Evolutionary conservation across 1,140 invertebrate genomes (phyloP).

Genomic region (Teleopsis dalmanni): DNA sequence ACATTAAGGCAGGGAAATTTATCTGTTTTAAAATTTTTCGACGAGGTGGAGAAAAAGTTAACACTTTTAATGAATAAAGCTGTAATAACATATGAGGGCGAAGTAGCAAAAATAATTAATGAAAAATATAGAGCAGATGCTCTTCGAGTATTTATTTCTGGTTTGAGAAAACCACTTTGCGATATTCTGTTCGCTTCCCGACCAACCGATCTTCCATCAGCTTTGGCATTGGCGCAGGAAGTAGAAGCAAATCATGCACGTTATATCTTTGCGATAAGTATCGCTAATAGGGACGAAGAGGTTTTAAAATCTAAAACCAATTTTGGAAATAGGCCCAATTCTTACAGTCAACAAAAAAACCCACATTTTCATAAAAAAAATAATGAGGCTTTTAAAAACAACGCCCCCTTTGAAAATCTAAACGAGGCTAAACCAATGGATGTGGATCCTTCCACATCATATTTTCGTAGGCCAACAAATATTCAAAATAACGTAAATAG

Average conservation of each 20-base stretch:
- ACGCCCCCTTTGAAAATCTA: neutral
- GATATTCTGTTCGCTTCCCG: constrained; percentile 8
- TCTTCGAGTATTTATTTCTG: constrained; percentile 10
- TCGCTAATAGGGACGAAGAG: constrained; percentile 4
- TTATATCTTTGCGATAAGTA: constrained; percentile 8
- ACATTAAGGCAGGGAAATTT: constrained; percentile 13
- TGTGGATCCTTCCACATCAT: neutral
- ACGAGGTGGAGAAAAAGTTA: constrained; percentile 19
- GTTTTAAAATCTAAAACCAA: constrained; percentile 1
- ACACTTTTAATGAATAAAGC: constrained; percentile 19
- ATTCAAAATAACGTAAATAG: neutral
- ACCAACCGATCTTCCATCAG: constrained; percentile 14
- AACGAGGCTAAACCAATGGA: neutral
- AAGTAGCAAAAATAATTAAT: neutral
- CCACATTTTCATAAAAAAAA: constrained; percentile 2
- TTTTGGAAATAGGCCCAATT: neutral
- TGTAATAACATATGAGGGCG: constrained; percentile 8
- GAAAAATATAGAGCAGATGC: constrained; percentile 10
- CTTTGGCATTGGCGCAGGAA: constrained; percentile 12
- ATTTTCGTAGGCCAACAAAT: neutral
- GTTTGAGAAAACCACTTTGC: neutral
- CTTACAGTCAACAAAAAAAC: constrained; percentile 2
- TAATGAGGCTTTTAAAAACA: constrained; percentile 1
- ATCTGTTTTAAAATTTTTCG: constrained; percentile 13
- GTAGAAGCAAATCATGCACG: constrained; percentile 12